Evolutionary conservation across 2,888 invertebrate species (phyloP), one percentile per base, ranked within the genome.

Genomic region (Drosophila birchii): DNA sequence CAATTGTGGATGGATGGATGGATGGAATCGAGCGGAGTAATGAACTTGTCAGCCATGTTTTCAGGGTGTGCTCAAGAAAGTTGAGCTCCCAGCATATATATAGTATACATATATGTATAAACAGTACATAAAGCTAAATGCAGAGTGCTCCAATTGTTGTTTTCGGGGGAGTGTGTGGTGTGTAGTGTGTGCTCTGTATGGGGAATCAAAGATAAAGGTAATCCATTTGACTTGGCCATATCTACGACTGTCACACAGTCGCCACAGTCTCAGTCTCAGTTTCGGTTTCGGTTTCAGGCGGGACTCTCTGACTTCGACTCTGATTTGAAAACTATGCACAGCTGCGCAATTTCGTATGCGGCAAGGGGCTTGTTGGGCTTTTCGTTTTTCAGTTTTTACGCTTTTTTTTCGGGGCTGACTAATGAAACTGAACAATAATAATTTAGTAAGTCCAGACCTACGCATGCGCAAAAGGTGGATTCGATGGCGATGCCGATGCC

Each of bases 371-470:
- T 67, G 66, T 38, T 41, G 43, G 67, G 51, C 36, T 54, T 39
- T 38, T 38, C 23, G 34, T 26, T 8, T 56, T 61, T 55, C 39
- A 23, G 53, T 53, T 44, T 36, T 62, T 43, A 39, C n/a, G 23
- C 38, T 29, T 29, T 64, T 64, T 38, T 53, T 53, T 73, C 18
- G 23, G 80, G 78, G 79, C 75, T 83, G 84, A 86, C 85, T 86
- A 86, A 88, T 86, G 86, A 86, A 86, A 88, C 75, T 79, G 81
- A 88, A 86, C 76, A 86, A 88, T 88, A 88, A 86, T 86, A 86
- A 86, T 86, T 88, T 86, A 88, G 86, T 86, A 78, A 77, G 88
- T 81, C 79, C 68, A 67, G 86, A 81, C 84, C 86, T 83, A 83
- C 85, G 90, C 90, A 90, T 87, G 90, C 88, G 90, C 88, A 57